Conservation (phyloP, 2,888 invertebrate species). For the Lacanobia wlatinum region DNA sequence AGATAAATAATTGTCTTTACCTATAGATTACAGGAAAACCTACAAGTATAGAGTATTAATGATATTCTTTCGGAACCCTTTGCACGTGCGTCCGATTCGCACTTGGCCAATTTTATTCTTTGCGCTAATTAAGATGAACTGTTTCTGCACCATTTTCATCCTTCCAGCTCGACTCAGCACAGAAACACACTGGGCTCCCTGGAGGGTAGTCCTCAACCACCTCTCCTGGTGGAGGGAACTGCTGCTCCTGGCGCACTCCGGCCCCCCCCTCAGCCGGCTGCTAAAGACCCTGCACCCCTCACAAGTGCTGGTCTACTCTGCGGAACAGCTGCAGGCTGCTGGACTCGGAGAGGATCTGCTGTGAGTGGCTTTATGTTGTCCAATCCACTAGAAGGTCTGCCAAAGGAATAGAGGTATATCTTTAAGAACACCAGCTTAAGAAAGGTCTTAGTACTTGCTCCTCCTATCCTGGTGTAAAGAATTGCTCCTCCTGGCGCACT, state of each 20-base stretch:
- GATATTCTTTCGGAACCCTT: no score
- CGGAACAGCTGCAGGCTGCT: slow-evolving; percentile 61
- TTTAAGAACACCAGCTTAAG: no score
- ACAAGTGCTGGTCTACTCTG: slow-evolving; percentile 69
- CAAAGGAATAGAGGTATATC: no score
- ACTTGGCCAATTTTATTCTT: no score
- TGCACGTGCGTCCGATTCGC: no score
- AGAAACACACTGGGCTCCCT: slow-evolving; percentile 95
- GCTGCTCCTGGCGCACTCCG: slow-evolving; percentile 93
- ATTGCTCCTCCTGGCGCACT: slow-evolving; percentile 93
- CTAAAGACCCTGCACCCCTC: slow-evolving; percentile 77
- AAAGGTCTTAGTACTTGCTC: background rate
- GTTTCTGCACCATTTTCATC: background rate
- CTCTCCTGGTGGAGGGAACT: slow-evolving; percentile 94
- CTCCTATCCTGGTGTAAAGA: slow-evolving; percentile 94
- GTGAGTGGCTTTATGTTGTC: slow-evolving; percentile 74
- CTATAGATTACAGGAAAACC: no score
- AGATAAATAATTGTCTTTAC: no score
- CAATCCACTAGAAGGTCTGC: no score
- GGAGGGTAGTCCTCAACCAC: slow-evolving; percentile 95
- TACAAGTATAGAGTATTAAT: no score
- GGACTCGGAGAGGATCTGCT: slow-evolving; percentile 77
- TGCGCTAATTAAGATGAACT: no score
- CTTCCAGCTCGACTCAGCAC: slow-evolving; percentile 83
- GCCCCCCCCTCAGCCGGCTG: slow-evolving; percentile 90